Base-by-base conservation (phyloP, 2,797 vertebrate genomes). In the Rhinichthys osculus region DNA sequence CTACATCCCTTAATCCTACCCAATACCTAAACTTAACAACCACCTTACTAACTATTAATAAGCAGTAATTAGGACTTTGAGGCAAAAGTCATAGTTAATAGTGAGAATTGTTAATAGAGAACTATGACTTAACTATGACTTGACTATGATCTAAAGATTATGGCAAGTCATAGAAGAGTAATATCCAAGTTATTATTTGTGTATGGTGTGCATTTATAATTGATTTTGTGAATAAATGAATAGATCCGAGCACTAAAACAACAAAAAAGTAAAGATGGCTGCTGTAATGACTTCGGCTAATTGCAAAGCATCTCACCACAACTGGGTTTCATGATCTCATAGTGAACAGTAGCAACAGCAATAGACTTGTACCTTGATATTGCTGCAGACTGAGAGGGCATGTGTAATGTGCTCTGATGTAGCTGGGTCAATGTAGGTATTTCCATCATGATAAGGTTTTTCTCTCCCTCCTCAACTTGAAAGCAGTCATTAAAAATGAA, bases 401-500 rank as follows among this genome's bases (percentile, higher is more conserved):
- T 52, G n/a, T 85, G 38, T 69, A 67, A 30, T 13, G 74, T 72
- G 19, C n/a, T 78, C 17, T 76, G 66, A 19, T 86, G 76, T 14
- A 89, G 59, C 71, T 86, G 79, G 42, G 77, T 83, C 76, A 90
- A 82, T 40, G 88, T 79, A 30, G 81, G 67, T 19, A 87, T 69
- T 33, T 90, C 74, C 27, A 50, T 47, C 38, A n/a, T 40, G 1
- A 19, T 35, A 10, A 16, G 42, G 21, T 87, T 80, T 35, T 78
- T 66, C 23, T 57, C 30, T 4, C n/a, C 7, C 3, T 64, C 72
- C 40, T 76, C 86, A 78, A 21, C 23, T 19, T 17, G 86, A 72
- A 90, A 89, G 62, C 86, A 90, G 66, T 83, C 71, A 10, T 64
- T 64, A 30, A 89, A 85, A 73, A 85, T 52, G 23, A 38, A 59